A percentile compares a stretch with the other conserved stretches of the same genome.
Evolutionary conservation across 2,113 vertebrate genomes (phyloP).

Genomic region (Salvelinus fontinalis): DNA sequence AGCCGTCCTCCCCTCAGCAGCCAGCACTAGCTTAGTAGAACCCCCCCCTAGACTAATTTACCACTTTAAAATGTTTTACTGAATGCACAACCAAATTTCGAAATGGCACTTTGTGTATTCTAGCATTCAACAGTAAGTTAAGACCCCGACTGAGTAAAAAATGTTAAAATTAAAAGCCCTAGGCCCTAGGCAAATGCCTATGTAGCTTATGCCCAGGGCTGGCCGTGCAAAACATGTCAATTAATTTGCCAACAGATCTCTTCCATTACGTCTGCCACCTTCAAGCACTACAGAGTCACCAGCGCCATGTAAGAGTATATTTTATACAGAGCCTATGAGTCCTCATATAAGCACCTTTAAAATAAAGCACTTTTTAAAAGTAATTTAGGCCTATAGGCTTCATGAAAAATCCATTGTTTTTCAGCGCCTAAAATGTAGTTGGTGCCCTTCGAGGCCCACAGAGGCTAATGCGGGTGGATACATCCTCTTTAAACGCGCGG

Average conservation of each 20-base stretch:
- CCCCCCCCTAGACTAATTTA: no score
- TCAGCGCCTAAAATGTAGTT: conserved; percentile 52
- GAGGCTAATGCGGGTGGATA: conserved; percentile 83
- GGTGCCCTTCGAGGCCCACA: conserved; percentile 75
- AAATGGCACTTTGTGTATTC: no score
- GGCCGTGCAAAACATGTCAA: conserved; percentile 75
- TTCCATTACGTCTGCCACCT: conserved; percentile 82
- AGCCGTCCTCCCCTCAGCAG: no score
- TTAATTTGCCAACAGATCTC: conserved; percentile 94
- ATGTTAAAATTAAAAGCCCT: no score
- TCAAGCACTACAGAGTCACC: conserved; percentile 89
- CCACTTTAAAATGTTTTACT: no score
- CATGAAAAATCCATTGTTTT: conserved; percentile 28
- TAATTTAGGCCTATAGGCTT: conserved; percentile 1
- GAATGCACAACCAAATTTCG: no score
- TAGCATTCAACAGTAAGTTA: no score
- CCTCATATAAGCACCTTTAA: conserved; percentile 74
- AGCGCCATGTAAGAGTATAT: conserved; percentile 76
- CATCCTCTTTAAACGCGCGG: conserved; percentile 88
- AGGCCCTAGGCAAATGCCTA: no score
- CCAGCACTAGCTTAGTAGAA: no score
- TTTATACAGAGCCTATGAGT: conserved; percentile 77
- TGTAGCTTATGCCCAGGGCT: no score
- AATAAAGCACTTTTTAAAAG: conserved; percentile 58
- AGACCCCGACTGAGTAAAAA: no score